Conservation (phyloP, 2,113 vertebrate genomes). For the Sporophila hypoxantha region DNA sequence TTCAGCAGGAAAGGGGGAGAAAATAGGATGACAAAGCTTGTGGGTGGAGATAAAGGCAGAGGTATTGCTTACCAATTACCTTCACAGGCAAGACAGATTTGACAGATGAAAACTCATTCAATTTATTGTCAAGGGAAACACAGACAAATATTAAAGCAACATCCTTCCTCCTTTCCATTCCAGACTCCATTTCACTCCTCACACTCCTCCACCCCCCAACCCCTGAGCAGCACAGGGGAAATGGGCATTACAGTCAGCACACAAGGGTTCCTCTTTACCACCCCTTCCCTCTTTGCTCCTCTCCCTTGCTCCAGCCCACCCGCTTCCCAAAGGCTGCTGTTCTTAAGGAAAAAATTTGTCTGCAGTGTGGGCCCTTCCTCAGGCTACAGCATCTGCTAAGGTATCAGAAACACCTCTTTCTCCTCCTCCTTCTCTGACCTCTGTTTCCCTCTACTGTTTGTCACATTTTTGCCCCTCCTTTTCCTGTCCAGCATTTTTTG, state of each 20-base stretch:
- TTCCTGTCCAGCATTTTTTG: background rate
- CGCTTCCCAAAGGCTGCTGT: background rate
- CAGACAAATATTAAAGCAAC: background rate
- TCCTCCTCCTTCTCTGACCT: background rate
- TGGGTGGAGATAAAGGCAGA: background rate
- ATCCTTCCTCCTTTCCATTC: background rate
- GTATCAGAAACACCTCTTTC: background rate
- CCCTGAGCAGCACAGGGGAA: rapidly evolving
- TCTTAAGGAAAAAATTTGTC: background rate
- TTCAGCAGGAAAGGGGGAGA: background rate
- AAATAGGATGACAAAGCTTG: background rate
- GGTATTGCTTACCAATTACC: background rate
- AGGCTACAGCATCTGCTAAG: background rate
- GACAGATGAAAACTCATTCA: background rate
- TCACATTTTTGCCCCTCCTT: background rate
- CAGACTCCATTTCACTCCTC: background rate
- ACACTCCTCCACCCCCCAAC: background rate
- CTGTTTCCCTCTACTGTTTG: background rate
- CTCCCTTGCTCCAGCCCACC: background rate
- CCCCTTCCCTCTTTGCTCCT: background rate
- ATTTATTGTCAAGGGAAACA: background rate
- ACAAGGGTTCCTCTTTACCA: rapidly evolving
- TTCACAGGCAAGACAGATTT: background rate
- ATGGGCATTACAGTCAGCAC: background rate
- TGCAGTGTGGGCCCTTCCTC: background rate